Conservation (phyloP, 2,888 invertebrate species). For the Ormia ochracea region DNA sequence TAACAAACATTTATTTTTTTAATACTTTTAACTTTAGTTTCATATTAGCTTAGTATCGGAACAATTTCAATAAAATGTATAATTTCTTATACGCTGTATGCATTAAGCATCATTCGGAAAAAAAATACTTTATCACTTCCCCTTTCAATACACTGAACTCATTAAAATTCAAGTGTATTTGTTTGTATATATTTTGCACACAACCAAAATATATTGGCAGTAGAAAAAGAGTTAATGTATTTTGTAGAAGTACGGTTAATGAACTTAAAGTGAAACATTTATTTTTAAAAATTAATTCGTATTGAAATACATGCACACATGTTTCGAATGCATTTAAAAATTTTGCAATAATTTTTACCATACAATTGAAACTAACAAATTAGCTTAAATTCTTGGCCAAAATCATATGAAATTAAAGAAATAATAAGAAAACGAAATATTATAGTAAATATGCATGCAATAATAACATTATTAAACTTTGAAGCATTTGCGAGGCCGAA, state of each 20-base stretch:
- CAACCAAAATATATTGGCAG: neutral
- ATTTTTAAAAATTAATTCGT: slow-evolving; percentile 4
- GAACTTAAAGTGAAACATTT: slow-evolving; percentile 37
- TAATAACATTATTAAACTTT: slow-evolving; percentile 32
- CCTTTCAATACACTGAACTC: slow-evolving; percentile 14
- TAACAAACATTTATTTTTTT: too few relatives aligned
- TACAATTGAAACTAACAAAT: neutral
- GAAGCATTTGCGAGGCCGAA: slow-evolving; percentile 35
- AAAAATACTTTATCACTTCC: slow-evolving; percentile 22
- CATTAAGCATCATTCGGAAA: neutral
- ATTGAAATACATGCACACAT: slow-evolving; percentile 2
- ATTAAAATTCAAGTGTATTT: neutral
- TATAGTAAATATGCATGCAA: neutral
- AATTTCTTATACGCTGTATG: neutral
- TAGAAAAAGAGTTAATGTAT: neutral
- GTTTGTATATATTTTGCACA: neutral
- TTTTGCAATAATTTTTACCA: too few relatives aligned
- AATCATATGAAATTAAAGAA: neutral
- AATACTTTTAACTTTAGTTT: neutral
- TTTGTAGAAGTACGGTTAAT: slow-evolving; percentile 31
- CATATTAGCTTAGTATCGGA: neutral
- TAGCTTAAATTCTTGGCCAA: neutral
- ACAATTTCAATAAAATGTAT: neutral
- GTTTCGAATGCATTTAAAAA: neutral
- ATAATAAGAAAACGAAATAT: neutral